Evolutionary conservation across 1,140 invertebrate genomes (phyloP).

Genomic region (Prorops nasuta): DNA sequence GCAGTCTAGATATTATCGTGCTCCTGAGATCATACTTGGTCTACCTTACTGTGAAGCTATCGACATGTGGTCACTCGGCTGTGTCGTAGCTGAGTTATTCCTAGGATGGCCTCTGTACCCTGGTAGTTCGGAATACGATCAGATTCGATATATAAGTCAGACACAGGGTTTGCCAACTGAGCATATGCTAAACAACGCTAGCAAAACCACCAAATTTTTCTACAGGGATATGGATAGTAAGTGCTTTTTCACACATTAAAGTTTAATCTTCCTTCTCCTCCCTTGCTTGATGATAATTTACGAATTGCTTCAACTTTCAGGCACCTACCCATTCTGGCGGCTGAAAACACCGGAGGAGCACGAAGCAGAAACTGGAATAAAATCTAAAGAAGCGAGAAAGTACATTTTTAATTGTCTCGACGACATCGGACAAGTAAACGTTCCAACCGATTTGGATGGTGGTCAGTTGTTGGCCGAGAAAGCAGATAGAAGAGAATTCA

Average conservation of each 20-base stretch:
- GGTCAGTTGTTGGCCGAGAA: slow-evolving; percentile 94
- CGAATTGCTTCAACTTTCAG: slow-evolving; percentile 16
- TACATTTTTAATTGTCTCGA: slow-evolving; percentile 99
- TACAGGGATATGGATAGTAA: slow-evolving; percentile 90
- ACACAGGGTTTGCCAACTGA: slow-evolving; percentile 94
- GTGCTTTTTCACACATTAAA: too few species aligned
- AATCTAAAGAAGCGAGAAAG: slow-evolving; percentile 98
- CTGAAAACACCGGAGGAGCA: slow-evolving; percentile 98
- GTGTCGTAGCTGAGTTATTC: slow-evolving; percentile 98
- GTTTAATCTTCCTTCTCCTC: too few species aligned
- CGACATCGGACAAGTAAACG: slow-evolving; percentile 97
- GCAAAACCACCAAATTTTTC: slow-evolving; percentile 98
- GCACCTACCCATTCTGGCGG: slow-evolving; percentile 95
- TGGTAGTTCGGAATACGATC: slow-evolving; percentile 99
- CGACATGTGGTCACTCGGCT: slow-evolving; percentile 99
- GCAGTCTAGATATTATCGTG: slow-evolving; percentile 98
- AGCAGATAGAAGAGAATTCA: slow-evolving; percentile 92
- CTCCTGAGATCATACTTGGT: slow-evolving; percentile 97
- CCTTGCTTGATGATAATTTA: background rate
- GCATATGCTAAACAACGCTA: slow-evolving; percentile 98
- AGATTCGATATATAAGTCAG: slow-evolving; percentile 89
- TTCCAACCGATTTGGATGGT: slow-evolving; percentile 94
- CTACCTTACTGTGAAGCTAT: slow-evolving; percentile 99
- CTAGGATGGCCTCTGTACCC: slow-evolving; percentile 99
- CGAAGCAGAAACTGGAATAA: slow-evolving; percentile 95